Percentiles rank a stretch among this genome's conserved stretches.
These are phyloP conservation scores for Agonum fuliginosum DNA, from an alignment of 2,888 invertebrate genomes.

Conservation along the genomic window DNA sequence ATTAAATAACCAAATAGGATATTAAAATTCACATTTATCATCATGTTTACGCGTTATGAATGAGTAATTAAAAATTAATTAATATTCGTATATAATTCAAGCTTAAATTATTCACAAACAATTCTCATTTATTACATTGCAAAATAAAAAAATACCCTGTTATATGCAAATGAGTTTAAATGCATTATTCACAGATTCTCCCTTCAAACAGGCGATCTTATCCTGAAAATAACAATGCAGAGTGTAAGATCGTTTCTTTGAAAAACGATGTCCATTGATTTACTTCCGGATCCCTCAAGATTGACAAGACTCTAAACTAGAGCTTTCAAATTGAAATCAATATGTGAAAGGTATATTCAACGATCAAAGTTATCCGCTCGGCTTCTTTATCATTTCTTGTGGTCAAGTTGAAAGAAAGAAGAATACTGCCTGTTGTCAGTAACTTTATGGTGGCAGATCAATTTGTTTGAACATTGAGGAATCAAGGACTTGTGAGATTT, in stretches of 20 bases:
- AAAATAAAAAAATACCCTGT: not conserved
- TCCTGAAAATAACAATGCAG: not conserved
- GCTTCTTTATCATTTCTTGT: conserved; percentile 15
- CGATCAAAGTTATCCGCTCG: conserved; percentile 1
- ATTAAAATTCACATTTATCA: conserved; percentile 27
- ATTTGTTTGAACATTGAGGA: conserved; percentile 41
- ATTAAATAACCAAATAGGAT: conserved; percentile 23
- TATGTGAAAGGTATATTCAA: conserved; percentile 41
- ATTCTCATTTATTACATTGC: no score
- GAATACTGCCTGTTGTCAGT: conserved; percentile 37
- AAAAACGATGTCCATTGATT: conserved; percentile 23
- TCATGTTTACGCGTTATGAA: not conserved
- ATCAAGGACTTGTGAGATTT: not conserved
- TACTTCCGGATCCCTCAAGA: conserved; percentile 9
- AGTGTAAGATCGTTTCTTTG: not conserved
- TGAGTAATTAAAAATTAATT: conserved; percentile 13
- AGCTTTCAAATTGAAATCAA: conserved; percentile 43
- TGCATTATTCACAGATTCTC: no score
- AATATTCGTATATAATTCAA: conserved; percentile 10
- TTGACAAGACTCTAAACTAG: conserved; percentile 12
- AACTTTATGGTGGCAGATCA: conserved; percentile 43
- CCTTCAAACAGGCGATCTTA: not conserved
- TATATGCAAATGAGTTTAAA: not conserved
- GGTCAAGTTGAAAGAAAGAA: conserved; percentile 19
- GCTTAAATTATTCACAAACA: not conserved